Base-by-base conservation (phyloP, 2,113 vertebrate genomes). In the Sporophila hypoxantha region DNA sequence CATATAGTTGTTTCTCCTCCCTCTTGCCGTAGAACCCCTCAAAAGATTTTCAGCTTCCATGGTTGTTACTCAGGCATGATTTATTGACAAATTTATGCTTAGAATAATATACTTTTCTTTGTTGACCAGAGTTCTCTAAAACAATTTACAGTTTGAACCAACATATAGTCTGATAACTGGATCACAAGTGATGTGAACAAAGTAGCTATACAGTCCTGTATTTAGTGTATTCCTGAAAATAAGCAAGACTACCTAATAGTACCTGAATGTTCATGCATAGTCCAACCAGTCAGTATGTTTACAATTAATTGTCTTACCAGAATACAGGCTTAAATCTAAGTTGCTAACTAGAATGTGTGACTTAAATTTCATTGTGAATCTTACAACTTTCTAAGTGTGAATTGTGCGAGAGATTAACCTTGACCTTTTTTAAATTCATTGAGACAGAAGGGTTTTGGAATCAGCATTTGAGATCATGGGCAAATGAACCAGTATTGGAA, bases 371-470 rank as follows among this genome's bases (percentile, higher is more conserved):
- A 47, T 57, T 74, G 27, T 68, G 76, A 90, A 50, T 82, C 62
- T 87, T 76, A 87, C 32, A 1, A 61, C 69, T 94, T 92, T 64
- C 55, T 34, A 42, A 80, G 16, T 82, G 29, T 78, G 76, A 88
- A 91, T 85, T 32, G 4, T 41, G 9, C 50, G 73, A 83, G 53
- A 91, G 9, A 77, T 88, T 90, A 92, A 79, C 69, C 37, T 14
- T 76, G 57, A 91, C 22, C 16, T 78, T 84, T 82, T 76, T 61
- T 47, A 77, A 94, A 91, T 89, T 89, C 56, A 37, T 39, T 82
- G 64, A 77, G 47, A 42, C 41, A 20, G 41, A 29, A 65, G 73
- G 26, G 17, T 64, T 34, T 73, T 64, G 56, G 22, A 87, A 44
- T 88, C 56, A 76, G 17, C 29, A 30, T 84, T 80, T 85, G 78